Evolutionary conservation across 30 jellyfish, hydroid and myxozoan species (phyloP).

Genomic region (Aurelia coerulea): DNA sequence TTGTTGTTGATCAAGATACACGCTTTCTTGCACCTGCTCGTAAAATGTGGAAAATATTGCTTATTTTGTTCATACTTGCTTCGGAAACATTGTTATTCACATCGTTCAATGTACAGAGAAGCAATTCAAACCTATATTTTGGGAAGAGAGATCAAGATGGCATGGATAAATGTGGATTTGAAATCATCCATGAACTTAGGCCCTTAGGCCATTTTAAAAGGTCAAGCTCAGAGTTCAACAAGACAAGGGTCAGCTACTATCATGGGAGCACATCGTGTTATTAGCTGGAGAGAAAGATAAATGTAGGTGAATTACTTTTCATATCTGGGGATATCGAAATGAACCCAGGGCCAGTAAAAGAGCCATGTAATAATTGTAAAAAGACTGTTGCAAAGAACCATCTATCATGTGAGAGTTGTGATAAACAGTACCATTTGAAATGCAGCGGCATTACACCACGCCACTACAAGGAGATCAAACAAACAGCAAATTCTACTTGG

Average conservation of each 20-base stretch:
- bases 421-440: conserved; percentile 26
- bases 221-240: conserved; percentile 12
- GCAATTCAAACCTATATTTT: background rate
- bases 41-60: background rate
- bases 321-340: background rate
- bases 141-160: conserved; percentile 4
- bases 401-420: conserved; percentile 34
- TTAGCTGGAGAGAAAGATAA: background rate
- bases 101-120: background rate
- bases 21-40: background rate
- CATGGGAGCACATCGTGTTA: background rate
- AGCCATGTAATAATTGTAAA: conserved; percentile 16
- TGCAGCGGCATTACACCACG: background rate
- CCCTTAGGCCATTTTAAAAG: conserved; percentile 32
- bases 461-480: background rate
- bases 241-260: conserved; percentile 10
- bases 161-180: background rate
- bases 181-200: conserved; percentile 41
- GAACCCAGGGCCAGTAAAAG: conserved; percentile 35
- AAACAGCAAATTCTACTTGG: conserved; percentile 31
- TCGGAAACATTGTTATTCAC: background rate
- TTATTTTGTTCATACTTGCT: background rate
- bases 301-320: conserved; percentile 13
- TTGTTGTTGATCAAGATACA: background rate
- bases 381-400: conserved; percentile 42